Evolutionary conservation across 2,888 invertebrate genomes (phyloP), one percentile per base, ranked within the genome.

Genomic region (Watsonalla binaria): DNA sequence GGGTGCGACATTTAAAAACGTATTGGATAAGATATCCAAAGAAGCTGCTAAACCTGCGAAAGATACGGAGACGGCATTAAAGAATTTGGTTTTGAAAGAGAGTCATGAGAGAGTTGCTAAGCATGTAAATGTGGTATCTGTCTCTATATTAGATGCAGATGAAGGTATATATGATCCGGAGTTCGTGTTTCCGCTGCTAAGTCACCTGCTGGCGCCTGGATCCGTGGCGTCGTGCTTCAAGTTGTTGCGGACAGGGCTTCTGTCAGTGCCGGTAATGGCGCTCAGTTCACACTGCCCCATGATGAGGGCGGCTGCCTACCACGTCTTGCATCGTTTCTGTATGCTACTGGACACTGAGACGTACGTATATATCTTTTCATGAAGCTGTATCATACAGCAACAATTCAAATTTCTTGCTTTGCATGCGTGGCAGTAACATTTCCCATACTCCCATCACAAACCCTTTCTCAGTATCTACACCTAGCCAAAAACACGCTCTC

Each of bases 151-250:
- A 5, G 74, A 75, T 46, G 60, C 61, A 0, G 80, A 80, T 39
- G 78, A 77, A 45, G 80, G 90, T 5, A 86, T 95, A 52, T 98
- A 98, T 68, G 97, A 98, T 84, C 95, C 97, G 0, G 92, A 94
- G 34, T 98, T 97, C 77, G 86, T 97, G 62, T 89, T 97, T 53
- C 96, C 97, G 0, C 78, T 97, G 8, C 92, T 98, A 76, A 93
- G 93, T 59, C 93, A 94, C 71, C 82, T 96, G 47, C 86, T 97
- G 59, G 93, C 94, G 0, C 94, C 96, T 5, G 96, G 96, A 62
- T 94, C 94, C 46, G 92, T 93, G 51, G 93, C 96, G 0, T 93
- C 94, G 14, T 94, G 95, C 55, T 93, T 94, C 66, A 93, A 93
- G 79, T 92, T 96, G 59, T 91, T 94, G 14, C 92, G 94, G 58